phyloP scores from a whole-genome alignment of 2,797 vertebrate species.

The Channallabes apus region DNA sequence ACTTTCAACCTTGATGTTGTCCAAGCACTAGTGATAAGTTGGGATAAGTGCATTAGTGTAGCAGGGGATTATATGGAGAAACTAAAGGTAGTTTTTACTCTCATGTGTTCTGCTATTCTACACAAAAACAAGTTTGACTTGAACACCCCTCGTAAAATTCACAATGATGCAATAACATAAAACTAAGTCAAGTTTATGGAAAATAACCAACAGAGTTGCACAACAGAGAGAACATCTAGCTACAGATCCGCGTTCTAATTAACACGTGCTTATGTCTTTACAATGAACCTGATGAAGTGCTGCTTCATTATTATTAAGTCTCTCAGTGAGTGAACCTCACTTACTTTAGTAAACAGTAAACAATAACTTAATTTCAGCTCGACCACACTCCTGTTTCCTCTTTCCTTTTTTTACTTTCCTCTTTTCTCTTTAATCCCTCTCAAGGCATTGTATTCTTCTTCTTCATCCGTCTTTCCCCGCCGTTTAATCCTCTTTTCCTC shows the following conservation, averaged over 20 bases:
- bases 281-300: background rate
- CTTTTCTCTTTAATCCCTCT: slow-evolving; percentile 6
- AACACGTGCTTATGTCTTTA: background rate
- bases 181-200: background rate
- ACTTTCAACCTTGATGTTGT: too few species aligned
- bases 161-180: too few species aligned
- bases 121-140: too few species aligned
- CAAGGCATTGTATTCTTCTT: slow-evolving; percentile 4
- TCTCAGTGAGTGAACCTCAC: background rate
- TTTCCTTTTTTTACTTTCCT: background rate
- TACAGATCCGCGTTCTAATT: background rate
- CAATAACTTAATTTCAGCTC: background rate
- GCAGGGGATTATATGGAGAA: too few species aligned
- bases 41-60: too few species aligned
- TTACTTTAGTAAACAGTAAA: background rate
- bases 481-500: slow-evolving; percentile 17
- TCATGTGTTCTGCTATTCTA: too few species aligned
- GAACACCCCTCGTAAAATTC: too few species aligned
- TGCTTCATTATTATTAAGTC: background rate
- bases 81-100: too few species aligned
- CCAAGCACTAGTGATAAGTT: too few species aligned
- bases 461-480: background rate
- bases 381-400: background rate
- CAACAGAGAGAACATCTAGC: background rate
- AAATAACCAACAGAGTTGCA: background rate